Evolutionary conservation across 2,113 vertebrate species (phyloP), one percentile per base, ranked within the genome.

Genomic region (Odontesthes bonariensis): DNA sequence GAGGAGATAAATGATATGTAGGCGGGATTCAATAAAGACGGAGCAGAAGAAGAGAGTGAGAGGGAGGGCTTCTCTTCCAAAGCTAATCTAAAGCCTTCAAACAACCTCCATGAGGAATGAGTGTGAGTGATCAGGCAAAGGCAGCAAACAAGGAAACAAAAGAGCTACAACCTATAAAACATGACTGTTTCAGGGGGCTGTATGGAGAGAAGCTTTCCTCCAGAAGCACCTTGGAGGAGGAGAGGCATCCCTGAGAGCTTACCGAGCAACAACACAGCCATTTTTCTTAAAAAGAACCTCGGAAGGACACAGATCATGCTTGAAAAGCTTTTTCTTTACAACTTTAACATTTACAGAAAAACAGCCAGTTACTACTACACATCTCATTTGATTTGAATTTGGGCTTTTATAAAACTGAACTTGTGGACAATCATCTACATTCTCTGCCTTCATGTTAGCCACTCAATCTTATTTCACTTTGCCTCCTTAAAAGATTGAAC

Each of bases 21-120:
- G 94, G 93, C 94, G 84, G 92, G 93, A 96, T 97, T 96, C 95
- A 97, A 96, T 96, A 95, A 97, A 95, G 92, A 81, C 81, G 32
- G 88, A 78, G 77, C 31, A 78, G 52, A 49, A 51, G 27, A 53
- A 42, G 77, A 57, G 46, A 23, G 51, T 62, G 59, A 59, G 64
- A 58, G 27, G 40, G 63, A 88, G 81, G 47, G 14, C 10, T 67
- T 67, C 84, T 94, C 93, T 94, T 49, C 89, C 89, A 88, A 92
- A 94, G 91, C 93, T 92, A 94, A 95, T 87, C 91, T 94, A 83
- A 38, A 85, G 92, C 89, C 90, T 93, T 93, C 90, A 93, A 95
- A 95, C 95, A 95, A 95, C 94, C 95, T 94, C 91, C 88, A 88
- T 90, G 93, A 95, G 93, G 94, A 95, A 95, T 88, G 94, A 94